phyloP scores from a whole-genome alignment of 1,140 invertebrate species.

The Macrobrachium nipponense region DNA sequence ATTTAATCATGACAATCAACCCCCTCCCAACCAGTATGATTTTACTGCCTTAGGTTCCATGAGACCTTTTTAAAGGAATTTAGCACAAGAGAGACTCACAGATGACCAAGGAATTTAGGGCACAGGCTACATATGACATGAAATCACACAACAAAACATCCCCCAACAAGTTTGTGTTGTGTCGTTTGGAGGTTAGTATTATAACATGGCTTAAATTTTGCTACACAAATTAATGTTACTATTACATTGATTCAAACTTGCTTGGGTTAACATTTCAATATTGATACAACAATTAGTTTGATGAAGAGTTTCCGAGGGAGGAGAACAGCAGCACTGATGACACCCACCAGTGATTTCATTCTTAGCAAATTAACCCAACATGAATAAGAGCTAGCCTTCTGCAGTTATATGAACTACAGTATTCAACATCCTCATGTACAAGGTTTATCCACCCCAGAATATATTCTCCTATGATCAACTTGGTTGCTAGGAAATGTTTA shows the following conservation, averaged over 20 bases:
- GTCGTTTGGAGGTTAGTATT: constrained; percentile 51
- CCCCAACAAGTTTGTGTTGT: constrained; percentile 61
- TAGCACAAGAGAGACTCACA: constrained; percentile 37
- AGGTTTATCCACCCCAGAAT: not conserved
- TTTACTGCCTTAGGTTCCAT: too few relatives aligned
- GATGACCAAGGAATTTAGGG: constrained; percentile 39
- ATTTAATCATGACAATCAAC: not conserved
- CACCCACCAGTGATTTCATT: not conserved
- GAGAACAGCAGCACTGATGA: constrained; percentile 33
- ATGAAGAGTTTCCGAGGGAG: constrained; percentile 38
- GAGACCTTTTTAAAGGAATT: not conserved
- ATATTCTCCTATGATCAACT: not conserved
- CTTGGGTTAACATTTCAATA: constrained; percentile 59
- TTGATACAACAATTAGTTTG: constrained; percentile 60
- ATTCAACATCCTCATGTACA: too few relatives aligned
- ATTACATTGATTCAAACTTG: constrained; percentile 57
- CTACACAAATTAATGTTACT: constrained; percentile 24
- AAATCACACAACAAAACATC: constrained; percentile 59
- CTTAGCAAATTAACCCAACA: not conserved
- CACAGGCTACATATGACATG: constrained; percentile 56
- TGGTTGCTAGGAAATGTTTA: constrained; percentile 17
- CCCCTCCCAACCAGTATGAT: too few relatives aligned
- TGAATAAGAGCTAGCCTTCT: not conserved
- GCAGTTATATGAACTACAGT: not conserved
- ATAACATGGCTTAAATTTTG: constrained; percentile 43